Evolutionary conservation across 2,113 vertebrate genomes (phyloP), one percentile per base, ranked within the genome.

Genomic region (Chlamydotis undulata): DNA sequence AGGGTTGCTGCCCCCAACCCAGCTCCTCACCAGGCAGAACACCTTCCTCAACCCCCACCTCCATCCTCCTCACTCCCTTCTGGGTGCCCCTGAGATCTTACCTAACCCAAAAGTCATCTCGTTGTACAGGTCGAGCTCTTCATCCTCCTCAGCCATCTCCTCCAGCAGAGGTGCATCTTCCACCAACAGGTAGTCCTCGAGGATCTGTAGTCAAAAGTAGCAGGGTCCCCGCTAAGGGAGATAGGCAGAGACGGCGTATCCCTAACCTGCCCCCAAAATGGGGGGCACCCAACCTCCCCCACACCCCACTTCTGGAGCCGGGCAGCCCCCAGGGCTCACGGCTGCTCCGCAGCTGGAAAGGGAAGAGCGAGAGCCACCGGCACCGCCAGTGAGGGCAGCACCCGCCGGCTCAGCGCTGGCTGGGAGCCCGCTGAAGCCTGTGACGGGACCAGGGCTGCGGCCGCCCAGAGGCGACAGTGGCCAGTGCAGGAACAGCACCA

Each of bases 61-160:
- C 50, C 29, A 53, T 29, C 26, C 52, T 71, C 41, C 15, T 52
- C 59, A n/a, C 22, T 26, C 9, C 0, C 0, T 1, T n/a, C 24
- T 14, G 7, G 7, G 26, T 14, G 52, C 35, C 70, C 67, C 33
- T 21, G 3, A 75, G n/a, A n/a, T 60, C 96, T 95, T 94, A 96
- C 96, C 95, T 96, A 98, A 97, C 53, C 98, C 98, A 96, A 99
- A 99, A 9, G 98, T 99, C 97, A 99, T 98, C 13, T 98, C 98
- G 3, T 99, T 99, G 97, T 98, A 97, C 23, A 99, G 76, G 55
- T 99, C 98, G 4, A 99, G 98, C 35, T 98, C 98, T 75, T 99
- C 98, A 60, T 99, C 99, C 63, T 99, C 99, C 91, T 99, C 99
- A 0, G 94, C 98, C 98, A 99, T 98, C 91, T 98, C 98, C 92